Evolutionary conservation across 2,797 vertebrate genomes (phyloP).

Genomic region (Acanthurus leucopareius): DNA sequence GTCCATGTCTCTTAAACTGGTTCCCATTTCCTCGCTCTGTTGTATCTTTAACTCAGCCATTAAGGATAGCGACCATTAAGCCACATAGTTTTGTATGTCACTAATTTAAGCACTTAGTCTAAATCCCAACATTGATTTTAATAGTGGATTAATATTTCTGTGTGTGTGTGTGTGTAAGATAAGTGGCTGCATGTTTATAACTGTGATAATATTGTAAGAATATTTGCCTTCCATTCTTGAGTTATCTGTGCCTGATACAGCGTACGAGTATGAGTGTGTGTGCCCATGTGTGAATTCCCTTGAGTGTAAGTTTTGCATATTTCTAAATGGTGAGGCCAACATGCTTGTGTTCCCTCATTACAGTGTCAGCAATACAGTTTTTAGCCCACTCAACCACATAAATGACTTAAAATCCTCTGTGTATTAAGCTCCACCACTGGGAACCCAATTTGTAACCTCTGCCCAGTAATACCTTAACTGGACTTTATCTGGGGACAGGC

Average conservation of each 20-base stretch:
- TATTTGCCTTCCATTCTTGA: constrained; percentile 52
- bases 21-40: constrained; percentile 30
- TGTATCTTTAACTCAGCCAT: constrained; percentile 54
- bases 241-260: constrained; percentile 39
- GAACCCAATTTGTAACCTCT: constrained; percentile 83
- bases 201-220: constrained; percentile 30
- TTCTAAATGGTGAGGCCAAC: constrained; percentile 58
- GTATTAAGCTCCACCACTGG: constrained; percentile 74
- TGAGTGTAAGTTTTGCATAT: constrained; percentile 31
- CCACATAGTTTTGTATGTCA: constrained; percentile 64
- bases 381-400: constrained; percentile 79
- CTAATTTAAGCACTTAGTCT: constrained; percentile 65
- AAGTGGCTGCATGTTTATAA: constrained; percentile 25
- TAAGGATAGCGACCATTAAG: constrained; percentile 71
- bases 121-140: constrained; percentile 51
- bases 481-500: constrained; percentile 81
- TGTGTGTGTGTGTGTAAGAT: background rate
- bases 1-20: constrained; percentile 20
- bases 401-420: constrained; percentile 80
- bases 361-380: constrained; percentile 78
- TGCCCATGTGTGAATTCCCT: constrained; percentile 50
- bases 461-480: constrained; percentile 79
- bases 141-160: constrained; percentile 30
- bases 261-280: background rate
- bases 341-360: constrained; percentile 73